Evolutionary conservation across 1,140 invertebrate species (phyloP), one percentile per base, ranked within the genome.

Genomic region (Magallana gigas): DNA sequence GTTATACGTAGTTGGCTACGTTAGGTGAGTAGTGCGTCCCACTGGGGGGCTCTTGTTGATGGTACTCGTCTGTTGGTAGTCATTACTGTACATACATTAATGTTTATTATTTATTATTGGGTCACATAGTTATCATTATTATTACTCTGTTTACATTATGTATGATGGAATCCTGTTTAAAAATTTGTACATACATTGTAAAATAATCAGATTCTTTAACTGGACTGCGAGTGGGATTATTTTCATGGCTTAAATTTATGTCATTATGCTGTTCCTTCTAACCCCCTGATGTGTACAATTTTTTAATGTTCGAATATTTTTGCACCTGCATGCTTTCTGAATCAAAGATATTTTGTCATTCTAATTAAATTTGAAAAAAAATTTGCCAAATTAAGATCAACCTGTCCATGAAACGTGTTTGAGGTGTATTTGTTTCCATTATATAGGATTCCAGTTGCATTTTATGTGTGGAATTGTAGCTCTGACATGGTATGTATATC

Each of bases 41-140:
- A 48, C 0, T 48, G 36, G 23, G 23, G 23, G 36, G 36, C 36
- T 48, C 36, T 48, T 48, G 36, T 48, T 48, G 36, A 48, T 48
- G 36, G 36, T 48, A 48, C 36, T 48, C 3, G 36, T 48, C 36
- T 48, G 36, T 48, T 48, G 2, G 36, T 48, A 48, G 36, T 48
- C 36, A 83, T 29, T 23, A 57, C 81, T 57, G 81, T 83, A 83
- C 81, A 83, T 64, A 64, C 62, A 18, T 62, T 1, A 62, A 62
- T 64, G 18, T 64, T 64, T 18, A 64, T 14, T 14, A 83, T 57
- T 83, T 83, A 8, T 83, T 83, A 57, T 57, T 58, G 48, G 48
- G 81, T 57, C 48, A 23, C 81, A 83, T 57, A 83, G 56, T 83
- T 57, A 18, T 57, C 57, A n/a, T 83, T 83, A 83, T n/a, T 58